Evolutionary conservation across 2,113 vertebrate species (phyloP), one percentile per base, ranked within the genome.

Genomic region (Meriones unguiculatus): DNA sequence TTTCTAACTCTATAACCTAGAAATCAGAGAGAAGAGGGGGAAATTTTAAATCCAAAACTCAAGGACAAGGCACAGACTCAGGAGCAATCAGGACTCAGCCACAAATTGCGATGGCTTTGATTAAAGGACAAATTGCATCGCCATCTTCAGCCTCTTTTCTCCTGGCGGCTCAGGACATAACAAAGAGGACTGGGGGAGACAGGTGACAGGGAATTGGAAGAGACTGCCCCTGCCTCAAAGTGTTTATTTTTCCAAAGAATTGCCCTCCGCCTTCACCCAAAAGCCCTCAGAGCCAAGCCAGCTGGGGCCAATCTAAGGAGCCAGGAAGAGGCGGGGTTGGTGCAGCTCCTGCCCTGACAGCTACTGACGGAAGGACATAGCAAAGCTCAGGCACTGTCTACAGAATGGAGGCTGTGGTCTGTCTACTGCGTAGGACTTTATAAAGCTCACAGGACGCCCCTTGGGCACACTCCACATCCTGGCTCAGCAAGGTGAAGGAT

Each of bases 111-210:
- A 96, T 80, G 95, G 95, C 94, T 98, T 94, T 98, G 98, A 98
- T 98, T 98, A 97, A 98, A 98, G 98, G 97, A 97, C 97, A 96
- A 97, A 96, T 85, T 95, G 97, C 93, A 84, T 95, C 96, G 87
- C 96, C 95, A 95, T 96, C 86, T 81, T 84, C 87, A 67, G 25
- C 0, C n/a, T 92, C 95, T 97, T 97, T 97, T 70, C 77, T 82
- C 94, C 92, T 72, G 0, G 0, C 57, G 85, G 12, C 85, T 90
- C 50, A 4, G 82, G 67, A 91, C 73, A 18, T 52, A 84, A 97
- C 91, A 96, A 89, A 93, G 96, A 91, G 57, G 94, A 88, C 46
- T 72, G 77, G 87, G 50, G 18, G 50, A 78, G 85, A 28, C 4
- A 4, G 87, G 62, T 2, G 50, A n/a, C 25, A 18, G 41, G 35